phyloP scores from a whole-genome alignment of 2,888 invertebrate species.

The Drosophila setosimentum region DNA sequence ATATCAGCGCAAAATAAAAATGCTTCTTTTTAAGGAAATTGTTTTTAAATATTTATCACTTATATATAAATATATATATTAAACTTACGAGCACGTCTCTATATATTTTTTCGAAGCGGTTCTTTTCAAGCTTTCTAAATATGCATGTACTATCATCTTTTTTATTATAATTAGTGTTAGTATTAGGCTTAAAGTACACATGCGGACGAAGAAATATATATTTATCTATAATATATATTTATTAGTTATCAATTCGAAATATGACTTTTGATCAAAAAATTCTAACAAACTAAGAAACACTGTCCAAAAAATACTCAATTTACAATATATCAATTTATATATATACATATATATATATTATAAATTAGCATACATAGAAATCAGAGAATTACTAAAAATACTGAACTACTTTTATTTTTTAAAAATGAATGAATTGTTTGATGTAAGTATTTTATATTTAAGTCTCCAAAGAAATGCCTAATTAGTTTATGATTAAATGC shows the following conservation, averaged over 20 bases:
- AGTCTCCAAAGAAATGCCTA: background rate
- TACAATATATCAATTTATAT: background rate
- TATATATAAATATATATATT: background rate
- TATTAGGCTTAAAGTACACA: constrained; percentile 9
- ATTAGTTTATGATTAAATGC: constrained; percentile 32
- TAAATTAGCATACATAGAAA: background rate
- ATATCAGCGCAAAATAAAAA: background rate
- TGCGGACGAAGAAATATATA: constrained; percentile 10
- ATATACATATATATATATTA: background rate
- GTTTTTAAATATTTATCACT: background rate
- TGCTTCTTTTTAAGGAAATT: background rate
- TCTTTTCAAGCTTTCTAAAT: background rate
- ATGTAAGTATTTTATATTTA: background rate
- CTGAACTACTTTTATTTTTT: constrained; percentile 3
- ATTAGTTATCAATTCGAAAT: constrained; percentile 3
- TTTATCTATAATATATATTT: background rate
- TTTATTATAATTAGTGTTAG: background rate
- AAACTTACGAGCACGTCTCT: background rate
- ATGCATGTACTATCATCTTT: background rate
- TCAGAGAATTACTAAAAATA: background rate
- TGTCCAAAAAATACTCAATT: background rate
- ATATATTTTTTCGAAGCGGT: background rate
- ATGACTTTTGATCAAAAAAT: background rate
- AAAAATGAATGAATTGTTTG: background rate
- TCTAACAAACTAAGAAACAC: no score